Percentiles rank a stretch among this genome's conserved stretches.
Conservation (phyloP, 2,888 invertebrate genomes). For the Microctonus brassicae region DNA sequence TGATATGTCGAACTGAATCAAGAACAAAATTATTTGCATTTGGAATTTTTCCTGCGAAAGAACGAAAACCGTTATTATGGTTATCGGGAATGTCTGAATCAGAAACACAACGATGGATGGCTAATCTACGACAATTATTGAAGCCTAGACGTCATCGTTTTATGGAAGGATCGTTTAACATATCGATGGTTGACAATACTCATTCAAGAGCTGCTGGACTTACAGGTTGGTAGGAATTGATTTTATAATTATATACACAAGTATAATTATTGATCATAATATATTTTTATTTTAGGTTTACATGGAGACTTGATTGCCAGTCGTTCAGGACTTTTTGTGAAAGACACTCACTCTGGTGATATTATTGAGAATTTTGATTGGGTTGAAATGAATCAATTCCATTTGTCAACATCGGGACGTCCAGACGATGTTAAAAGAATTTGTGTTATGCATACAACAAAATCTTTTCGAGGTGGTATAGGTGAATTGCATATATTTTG, state of each 20-base stretch:
- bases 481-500: constrained; percentile 72
- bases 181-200: constrained; percentile 76
- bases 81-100: constrained; percentile 77
- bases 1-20: constrained; percentile 77
- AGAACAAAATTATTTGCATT: constrained; percentile 79
- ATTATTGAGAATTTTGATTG: constrained; percentile 73
- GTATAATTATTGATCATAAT: neutral
- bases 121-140: constrained; percentile 65
- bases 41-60: constrained; percentile 75
- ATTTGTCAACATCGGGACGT: constrained; percentile 71
- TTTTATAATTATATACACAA: neutral
- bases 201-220: constrained; percentile 76
- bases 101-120: constrained; percentile 80
- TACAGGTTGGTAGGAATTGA: no score
- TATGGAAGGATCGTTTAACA: constrained; percentile 73
- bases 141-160: constrained; percentile 69
- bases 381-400: constrained; percentile 75
- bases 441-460: constrained; percentile 75
- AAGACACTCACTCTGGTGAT: constrained; percentile 71
- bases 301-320: constrained; percentile 74
- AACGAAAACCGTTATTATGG: constrained; percentile 76
- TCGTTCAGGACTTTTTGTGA: constrained; percentile 73
- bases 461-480: constrained; percentile 72
- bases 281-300: constrained; percentile 63
- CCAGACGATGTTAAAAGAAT: constrained; percentile 73